phyloP scores from a whole-genome alignment of 2,113 vertebrate genomes.

The Prunella himalayana region DNA sequence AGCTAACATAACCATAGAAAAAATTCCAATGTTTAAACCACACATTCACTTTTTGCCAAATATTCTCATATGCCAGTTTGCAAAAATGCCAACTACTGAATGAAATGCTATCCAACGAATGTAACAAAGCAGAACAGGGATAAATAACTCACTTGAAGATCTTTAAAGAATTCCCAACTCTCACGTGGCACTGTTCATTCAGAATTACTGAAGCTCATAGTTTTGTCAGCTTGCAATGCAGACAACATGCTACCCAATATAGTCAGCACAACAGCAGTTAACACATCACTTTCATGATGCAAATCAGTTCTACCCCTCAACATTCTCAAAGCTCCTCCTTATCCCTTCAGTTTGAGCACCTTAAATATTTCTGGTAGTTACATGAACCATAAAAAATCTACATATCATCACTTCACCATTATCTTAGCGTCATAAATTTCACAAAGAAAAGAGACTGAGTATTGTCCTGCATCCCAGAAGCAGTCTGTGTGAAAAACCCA shows the following conservation, averaged over 20 bases:
- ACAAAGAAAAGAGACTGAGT: background rate
- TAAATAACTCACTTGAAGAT: background rate
- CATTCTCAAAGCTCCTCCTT: background rate
- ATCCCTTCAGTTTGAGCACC: background rate
- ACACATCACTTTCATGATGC: accelerated
- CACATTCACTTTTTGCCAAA: background rate
- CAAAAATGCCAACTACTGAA: background rate
- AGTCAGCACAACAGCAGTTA: background rate
- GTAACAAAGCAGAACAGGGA: background rate
- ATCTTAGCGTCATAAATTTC: background rate
- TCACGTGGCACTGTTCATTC: accelerated
- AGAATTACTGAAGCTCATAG: background rate
- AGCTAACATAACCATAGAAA: background rate
- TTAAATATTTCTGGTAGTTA: background rate
- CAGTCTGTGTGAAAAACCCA: background rate
- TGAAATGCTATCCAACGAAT: background rate
- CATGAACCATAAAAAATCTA: background rate
- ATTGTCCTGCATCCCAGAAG: background rate
- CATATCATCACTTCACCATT: too few relatives aligned
- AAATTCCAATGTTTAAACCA: background rate
- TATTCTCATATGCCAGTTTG: background rate
- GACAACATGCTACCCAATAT: background rate
- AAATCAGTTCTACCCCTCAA: background rate
- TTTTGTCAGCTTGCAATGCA: background rate
- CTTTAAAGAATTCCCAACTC: background rate